Conservation (phyloP, 2,888 invertebrate genomes). For the Eristalis tenax region DNA sequence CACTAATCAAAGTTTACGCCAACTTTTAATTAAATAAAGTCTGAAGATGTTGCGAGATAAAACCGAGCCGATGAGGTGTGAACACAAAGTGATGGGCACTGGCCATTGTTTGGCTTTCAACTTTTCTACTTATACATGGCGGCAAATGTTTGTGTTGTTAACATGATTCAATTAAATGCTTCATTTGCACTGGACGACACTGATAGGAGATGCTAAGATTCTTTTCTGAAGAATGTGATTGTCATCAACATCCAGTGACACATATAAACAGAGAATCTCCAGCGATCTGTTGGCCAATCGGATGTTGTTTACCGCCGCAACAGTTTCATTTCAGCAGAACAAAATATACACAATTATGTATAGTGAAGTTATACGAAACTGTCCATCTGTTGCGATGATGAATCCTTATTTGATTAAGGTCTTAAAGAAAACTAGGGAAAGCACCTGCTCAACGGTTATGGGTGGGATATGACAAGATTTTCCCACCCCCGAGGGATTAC, state of each 20-base stretch:
- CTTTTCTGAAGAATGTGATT: not conserved
- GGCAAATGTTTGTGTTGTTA: slow-evolving; percentile 62
- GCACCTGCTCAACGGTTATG: not conserved
- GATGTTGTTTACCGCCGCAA: not conserved
- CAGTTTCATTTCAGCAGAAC: not conserved
- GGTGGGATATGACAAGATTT: not conserved
- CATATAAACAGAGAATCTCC: not conserved
- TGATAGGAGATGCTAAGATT: not conserved
- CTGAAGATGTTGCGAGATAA: slow-evolving; percentile 26
- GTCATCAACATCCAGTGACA: not conserved
- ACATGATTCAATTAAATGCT: slow-evolving; percentile 54
- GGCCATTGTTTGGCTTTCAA: slow-evolving; percentile 6
- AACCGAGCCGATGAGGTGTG: not conserved
- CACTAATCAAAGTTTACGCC: slow-evolving; percentile 66
- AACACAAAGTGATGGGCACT: not conserved
- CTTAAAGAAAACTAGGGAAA: not conserved
- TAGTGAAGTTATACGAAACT: not conserved
- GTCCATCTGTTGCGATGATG: not conserved
- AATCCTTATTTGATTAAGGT: not conserved
- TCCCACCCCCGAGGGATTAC: not conserved
- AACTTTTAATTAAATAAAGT: slow-evolving; percentile 72
- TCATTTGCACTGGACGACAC: slow-evolving; percentile 7
- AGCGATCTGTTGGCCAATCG: not conserved
- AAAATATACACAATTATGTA: not conserved
- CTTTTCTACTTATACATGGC: slow-evolving; percentile 15